phyloP scores from a whole-genome alignment of 2,888 invertebrate genomes.

The Drosophila tripunctata region DNA sequence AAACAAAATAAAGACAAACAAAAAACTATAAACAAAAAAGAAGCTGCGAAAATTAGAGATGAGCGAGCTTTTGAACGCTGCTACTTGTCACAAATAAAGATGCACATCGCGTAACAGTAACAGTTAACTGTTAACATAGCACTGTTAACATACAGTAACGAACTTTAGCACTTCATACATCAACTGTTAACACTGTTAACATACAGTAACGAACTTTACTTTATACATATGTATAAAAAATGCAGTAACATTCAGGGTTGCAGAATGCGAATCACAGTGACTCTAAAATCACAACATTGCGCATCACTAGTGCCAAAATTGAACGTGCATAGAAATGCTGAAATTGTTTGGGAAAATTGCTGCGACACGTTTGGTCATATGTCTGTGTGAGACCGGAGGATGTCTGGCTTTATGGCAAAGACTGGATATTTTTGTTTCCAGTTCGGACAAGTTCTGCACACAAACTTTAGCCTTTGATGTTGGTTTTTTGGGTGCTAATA shows the following conservation, averaged over 20 bases:
- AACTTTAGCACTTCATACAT: too few species aligned
- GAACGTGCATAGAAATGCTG: constrained; percentile 64
- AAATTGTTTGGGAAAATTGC: constrained; percentile 75
- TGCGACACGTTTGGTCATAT: constrained; percentile 71
- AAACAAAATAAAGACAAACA: constrained; percentile 19
- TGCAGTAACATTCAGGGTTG: too few species aligned
- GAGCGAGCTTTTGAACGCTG: not conserved
- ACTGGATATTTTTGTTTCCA: constrained; percentile 48
- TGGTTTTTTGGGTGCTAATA: constrained; percentile 50
- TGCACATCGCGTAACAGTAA: too few species aligned
- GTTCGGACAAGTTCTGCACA: constrained; percentile 51
- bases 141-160: too few species aligned
- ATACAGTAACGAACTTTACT: too few species aligned
- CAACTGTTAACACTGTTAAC: too few species aligned
- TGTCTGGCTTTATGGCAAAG: constrained; percentile 22
- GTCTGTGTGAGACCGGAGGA: constrained; percentile 28
- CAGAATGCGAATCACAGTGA: too few species aligned
- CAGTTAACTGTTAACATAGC: too few species aligned
- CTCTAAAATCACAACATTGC: not conserved
- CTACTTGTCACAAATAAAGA: too few species aligned
- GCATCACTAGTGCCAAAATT: constrained; percentile 6
- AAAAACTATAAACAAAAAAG: constrained; percentile 2
- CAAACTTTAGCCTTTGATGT: constrained; percentile 74
- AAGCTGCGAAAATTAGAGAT: constrained; percentile 31
- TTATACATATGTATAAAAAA: too few species aligned